Evolutionary conservation across 2,113 vertebrate genomes (phyloP), one percentile per base, ranked within the genome.

Genomic region (Lamprotornis superbus): DNA sequence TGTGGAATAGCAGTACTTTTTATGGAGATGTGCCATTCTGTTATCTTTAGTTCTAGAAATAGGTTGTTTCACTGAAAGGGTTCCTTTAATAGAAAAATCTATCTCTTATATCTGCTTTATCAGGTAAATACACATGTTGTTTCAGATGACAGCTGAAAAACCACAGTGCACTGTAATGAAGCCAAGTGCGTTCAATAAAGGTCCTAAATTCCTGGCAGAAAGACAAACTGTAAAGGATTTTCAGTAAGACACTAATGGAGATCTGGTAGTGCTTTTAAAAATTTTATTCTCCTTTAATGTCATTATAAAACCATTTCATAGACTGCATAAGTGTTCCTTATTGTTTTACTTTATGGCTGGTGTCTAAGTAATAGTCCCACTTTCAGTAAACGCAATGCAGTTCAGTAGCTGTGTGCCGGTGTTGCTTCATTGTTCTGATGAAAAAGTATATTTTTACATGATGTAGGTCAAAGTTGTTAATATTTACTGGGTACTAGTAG

Each of bases 101-200:
- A 14, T 86, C 68, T 86, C 8, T 77, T 73, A 18, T 20, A 23
- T 49, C 39, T 73, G 37, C 31, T 50, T 83, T 89, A 67, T 73
- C 83, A 90, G 56, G 30, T 90, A 90, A 86, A 55, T 15, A 40
- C 49, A 46, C 13, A 3, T 35, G 44, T 82, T 84, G 30, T 67
- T 84, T 90, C 77, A 89, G 35, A 14, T 90, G 83, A 70, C 33
- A 74, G 35, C 11, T 89, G 46, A 92, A 90, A 90, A 85, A 23
- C 5, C n/a, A 44, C 0, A 0, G 5, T 44, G 20, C 12, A 25
- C 18, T 81, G 21, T 65, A 83, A 77, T 31, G 39, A 73, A 74
- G 33, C 21, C 1, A 4, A 79, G 37, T 20, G 11, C 10, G 0
- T 59, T 86, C 42, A 88, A 49, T 89, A 87, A 73, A 63, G 28